Conservation (phyloP, 2,113 vertebrate genomes). For the Himantopus leucocephalus region DNA sequence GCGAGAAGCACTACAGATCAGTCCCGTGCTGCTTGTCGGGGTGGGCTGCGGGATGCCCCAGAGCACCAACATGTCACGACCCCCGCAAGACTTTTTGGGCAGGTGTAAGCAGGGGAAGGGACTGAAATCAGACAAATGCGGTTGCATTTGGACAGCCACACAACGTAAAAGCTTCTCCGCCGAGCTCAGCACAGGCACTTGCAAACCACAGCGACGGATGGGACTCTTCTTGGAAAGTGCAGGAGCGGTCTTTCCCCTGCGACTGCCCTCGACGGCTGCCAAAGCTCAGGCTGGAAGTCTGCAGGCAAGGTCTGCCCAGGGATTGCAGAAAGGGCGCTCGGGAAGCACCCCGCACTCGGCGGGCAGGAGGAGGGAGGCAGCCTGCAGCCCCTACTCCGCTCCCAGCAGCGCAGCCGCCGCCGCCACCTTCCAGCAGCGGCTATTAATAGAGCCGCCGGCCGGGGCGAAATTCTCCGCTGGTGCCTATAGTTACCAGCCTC, state of each 20-base stretch:
- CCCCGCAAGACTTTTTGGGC: fast-evolving
- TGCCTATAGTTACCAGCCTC: conserved; percentile 59
- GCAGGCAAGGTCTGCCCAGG: background rate
- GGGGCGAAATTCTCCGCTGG: background rate
- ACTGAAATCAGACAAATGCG: fast-evolving
- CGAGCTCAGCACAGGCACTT: fast-evolving
- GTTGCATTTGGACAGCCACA: background rate
- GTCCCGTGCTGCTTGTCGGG: fast-evolving
- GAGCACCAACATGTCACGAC: background rate
- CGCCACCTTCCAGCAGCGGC: background rate
- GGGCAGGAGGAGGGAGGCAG: background rate
- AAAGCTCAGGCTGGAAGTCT: background rate
- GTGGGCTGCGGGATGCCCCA: background rate
- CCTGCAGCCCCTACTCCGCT: background rate
- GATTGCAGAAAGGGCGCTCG: background rate
- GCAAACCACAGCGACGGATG: fast-evolving
- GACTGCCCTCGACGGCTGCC: too few species aligned
- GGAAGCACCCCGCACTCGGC: fast-evolving
- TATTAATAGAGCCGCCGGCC: conserved; percentile 16
- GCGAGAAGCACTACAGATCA: background rate
- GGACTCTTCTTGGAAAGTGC: background rate
- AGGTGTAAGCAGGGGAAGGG: background rate
- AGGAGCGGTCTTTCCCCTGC: fast-evolving
- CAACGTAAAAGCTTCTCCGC: fast-evolving
- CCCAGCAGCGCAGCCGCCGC: background rate